Evolutionary conservation across 35 echinoderm and acorn worm species (phyloP), one percentile per base, ranked within the genome.

Genomic region (Apostichopus japonicus): DNA sequence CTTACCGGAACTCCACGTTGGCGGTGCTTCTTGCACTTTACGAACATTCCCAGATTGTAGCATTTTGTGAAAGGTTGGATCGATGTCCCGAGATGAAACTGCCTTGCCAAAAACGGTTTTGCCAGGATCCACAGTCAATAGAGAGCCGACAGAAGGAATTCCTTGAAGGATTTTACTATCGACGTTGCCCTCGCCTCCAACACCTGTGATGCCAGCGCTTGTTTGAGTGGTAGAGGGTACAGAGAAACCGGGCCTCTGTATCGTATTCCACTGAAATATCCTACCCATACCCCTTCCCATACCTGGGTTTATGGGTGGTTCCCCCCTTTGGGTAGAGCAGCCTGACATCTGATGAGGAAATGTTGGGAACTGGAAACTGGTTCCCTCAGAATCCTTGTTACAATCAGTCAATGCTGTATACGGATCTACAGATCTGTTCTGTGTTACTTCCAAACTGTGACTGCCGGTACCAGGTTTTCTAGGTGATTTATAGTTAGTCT

Each of bases 51-150:
- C 92, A 16, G 77, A 76, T 75, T 56, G 44, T 10, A 72, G 63
- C 55, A 96, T 23, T 24, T 83, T 87, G 72, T 93, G 93, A 23
- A 96, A 51, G 19, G 92, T 96, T 7, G 87, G 92, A 72, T 96
- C 93, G 56, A 96, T 76, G 61, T 96, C 92, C 14, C 77, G 54
- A 19, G 56, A 6, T 10, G 90, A 10, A 5, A 83, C 72, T 0
- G 17, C 27, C 72, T 92, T 63, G n/a, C 84, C 87, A 15, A 90
- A 62, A 6, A 96, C 92, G 51, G 92, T 54, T 57, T 54, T 79
- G 19, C 80, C 88, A 19, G 93, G 55, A 19, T 96, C 95, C 16
- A 92, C 83, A 0, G 95, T 79, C 23, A 23, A 72, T 1, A 77
- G 24, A 2, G 92, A 11, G 8, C 81, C 51, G 9, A 88, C 89